These are phyloP conservation scores for Macrosoma leucophasiata DNA, from an alignment of 2,888 invertebrate genomes.

Conservation along the genomic window DNA sequence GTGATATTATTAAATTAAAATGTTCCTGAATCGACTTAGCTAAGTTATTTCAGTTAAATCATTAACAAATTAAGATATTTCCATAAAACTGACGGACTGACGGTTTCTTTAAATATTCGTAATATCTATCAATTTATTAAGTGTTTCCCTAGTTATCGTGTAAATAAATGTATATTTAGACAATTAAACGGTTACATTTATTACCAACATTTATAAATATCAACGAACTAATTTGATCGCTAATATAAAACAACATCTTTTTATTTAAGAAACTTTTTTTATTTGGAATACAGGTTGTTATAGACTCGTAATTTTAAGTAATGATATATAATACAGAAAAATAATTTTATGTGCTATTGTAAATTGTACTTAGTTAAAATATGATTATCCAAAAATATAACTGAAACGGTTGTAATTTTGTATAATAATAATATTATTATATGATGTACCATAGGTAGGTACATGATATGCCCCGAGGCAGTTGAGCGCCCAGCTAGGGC, in stretches of 20 bases:
- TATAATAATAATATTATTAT: constrained; percentile 8
- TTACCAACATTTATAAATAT: constrained; percentile 16
- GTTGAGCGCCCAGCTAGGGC: constrained; percentile 9
- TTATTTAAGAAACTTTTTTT: constrained; percentile 21
- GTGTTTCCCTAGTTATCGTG: constrained; percentile 26
- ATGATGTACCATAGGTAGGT: constrained; percentile 9
- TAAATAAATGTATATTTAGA: constrained; percentile 35
- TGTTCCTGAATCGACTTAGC: too few species aligned
- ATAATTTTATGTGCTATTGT: constrained; percentile 33
- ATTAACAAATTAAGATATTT: too few species aligned
- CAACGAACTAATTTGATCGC: constrained; percentile 33
- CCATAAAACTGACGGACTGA: too few species aligned
- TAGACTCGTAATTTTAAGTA: constrained; percentile 19
- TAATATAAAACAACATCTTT: constrained; percentile 31
- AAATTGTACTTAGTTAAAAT: constrained; percentile 31
- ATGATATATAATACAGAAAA: constrained; percentile 32
- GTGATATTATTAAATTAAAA: too few species aligned
- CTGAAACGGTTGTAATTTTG: constrained; percentile 28
- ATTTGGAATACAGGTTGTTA: too few species aligned
- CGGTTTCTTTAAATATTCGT: too few species aligned
- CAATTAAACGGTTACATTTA: constrained; percentile 3
- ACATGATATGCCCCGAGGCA: neutral
- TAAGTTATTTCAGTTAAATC: too few species aligned
- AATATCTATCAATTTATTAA: too few species aligned
- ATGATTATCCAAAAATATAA: constrained; percentile 44